Conservation (phyloP, 2,113 vertebrate genomes). For the Protobothrops flavoviridis region DNA sequence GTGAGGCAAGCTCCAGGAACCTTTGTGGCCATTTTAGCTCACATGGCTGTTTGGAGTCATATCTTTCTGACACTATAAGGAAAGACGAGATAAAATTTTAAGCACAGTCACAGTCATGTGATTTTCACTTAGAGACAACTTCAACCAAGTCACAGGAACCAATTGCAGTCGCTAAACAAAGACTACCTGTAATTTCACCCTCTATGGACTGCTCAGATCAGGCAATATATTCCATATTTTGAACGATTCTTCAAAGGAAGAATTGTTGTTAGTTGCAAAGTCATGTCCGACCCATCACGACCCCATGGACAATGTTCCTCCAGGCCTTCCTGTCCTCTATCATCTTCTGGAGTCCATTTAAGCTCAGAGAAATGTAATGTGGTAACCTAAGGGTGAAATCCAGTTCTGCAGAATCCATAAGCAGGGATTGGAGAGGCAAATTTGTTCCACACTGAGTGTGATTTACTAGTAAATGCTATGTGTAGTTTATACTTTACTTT, state of each 20-base stretch:
- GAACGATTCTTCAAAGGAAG: not conserved
- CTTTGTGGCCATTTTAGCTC: not conserved
- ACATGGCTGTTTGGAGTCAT: not conserved
- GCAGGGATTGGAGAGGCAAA: not conserved
- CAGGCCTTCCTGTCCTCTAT: too few relatives aligned
- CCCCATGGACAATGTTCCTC: too few relatives aligned
- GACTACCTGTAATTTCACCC: not conserved
- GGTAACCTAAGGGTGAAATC: not conserved
- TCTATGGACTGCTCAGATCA: not conserved
- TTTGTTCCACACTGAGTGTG: not conserved
- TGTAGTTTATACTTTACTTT: not conserved
- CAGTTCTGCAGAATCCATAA: not conserved
- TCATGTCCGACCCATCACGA: too few relatives aligned
- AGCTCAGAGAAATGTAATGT: not conserved
- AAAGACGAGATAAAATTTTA: not conserved
- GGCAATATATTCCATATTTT: not conserved
- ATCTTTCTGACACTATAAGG: not conserved
- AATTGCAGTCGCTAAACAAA: not conserved
- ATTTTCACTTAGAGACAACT: not conserved
- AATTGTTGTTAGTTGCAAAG: not conserved
- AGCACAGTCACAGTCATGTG: not conserved
- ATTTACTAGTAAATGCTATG: not conserved
- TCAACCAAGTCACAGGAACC: not conserved
- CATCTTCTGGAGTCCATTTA: too few relatives aligned
- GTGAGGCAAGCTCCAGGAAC: not conserved